phyloP scores from a whole-genome alignment of 2,797 vertebrate species.

The Dermochelys coriacea region DNA sequence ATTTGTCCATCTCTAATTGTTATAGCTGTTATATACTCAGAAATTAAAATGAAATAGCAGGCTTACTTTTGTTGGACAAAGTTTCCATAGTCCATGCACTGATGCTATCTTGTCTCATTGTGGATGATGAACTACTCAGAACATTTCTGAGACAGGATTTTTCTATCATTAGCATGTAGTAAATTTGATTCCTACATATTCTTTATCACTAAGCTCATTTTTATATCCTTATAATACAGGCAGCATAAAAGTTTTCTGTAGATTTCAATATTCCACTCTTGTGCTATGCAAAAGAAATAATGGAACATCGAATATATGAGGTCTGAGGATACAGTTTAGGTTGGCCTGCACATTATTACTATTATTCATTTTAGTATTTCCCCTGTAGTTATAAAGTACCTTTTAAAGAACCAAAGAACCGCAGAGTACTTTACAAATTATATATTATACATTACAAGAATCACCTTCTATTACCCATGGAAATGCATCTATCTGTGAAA shows the following conservation, averaged over 20 bases:
- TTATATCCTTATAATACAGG: rapidly evolving
- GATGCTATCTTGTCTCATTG: background rate
- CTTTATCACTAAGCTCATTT: background rate
- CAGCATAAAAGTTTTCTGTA: background rate
- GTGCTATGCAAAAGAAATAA: background rate
- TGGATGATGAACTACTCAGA: background rate
- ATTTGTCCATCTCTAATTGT: background rate
- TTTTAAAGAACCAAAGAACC: background rate
- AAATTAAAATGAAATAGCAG: background rate
- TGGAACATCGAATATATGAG: background rate
- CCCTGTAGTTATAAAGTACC: background rate
- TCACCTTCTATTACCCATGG: background rate
- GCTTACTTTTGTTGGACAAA: background rate
- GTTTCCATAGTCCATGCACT: background rate
- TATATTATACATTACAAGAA: background rate
- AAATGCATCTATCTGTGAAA: background rate
- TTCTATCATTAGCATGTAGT: background rate
- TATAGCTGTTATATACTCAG: background rate
- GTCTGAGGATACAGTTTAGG: background rate
- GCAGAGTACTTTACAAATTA: background rate
- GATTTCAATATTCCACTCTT: background rate
- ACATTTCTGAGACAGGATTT: background rate
- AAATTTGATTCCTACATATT: background rate
- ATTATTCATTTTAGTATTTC: background rate
- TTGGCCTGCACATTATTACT: background rate